Percentiles rank a stretch among this genome's conserved stretches.
Conservation (phyloP, 2,113 vertebrate genomes). For the Melanotaenia duboulayi region DNA sequence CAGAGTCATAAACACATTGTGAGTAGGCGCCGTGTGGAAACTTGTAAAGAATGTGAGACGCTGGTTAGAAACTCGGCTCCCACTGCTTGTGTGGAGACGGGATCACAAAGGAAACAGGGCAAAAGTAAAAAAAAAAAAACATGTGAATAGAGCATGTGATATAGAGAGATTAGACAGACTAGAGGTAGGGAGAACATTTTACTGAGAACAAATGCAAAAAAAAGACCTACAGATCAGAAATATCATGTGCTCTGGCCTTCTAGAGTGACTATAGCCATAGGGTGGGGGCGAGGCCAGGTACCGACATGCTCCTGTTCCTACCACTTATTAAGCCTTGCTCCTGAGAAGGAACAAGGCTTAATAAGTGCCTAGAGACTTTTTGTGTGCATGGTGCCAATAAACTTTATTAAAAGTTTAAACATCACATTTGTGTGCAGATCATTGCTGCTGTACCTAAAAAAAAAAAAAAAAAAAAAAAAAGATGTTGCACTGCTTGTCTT, state of each 20-base stretch:
- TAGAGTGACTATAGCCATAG: slow-evolving; percentile 26
- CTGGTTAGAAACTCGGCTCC: slow-evolving; percentile 10
- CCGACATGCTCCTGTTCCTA: slow-evolving; percentile 21
- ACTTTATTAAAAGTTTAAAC: neutral
- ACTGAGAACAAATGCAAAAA: slow-evolving; percentile 11
- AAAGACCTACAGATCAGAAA: slow-evolving; percentile 26
- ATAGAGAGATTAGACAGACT: slow-evolving; percentile 29
- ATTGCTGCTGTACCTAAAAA: neutral
- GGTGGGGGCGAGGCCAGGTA: slow-evolving; percentile 14
- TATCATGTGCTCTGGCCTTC: slow-evolving; percentile 71
- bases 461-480: neutral
- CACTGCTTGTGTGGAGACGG: neutral
- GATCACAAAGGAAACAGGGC: slow-evolving; percentile 11
- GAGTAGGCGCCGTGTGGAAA: slow-evolving; percentile 12
- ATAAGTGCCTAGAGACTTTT: too few relatives aligned
- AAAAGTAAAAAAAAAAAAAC: neutral
- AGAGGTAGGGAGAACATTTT: slow-evolving; percentile 2
- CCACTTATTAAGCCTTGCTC: slow-evolving; percentile 35
- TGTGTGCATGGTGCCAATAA: slow-evolving; percentile 3
- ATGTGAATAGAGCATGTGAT: slow-evolving; percentile 57
- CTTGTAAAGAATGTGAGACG: slow-evolving; percentile 34
- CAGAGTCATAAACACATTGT: slow-evolving; percentile 1
- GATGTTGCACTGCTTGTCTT: neutral
- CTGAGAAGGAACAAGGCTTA: too few relatives aligned
- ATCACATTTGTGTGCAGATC: neutral